Evolutionary conservation across 2,113 vertebrate species (phyloP).

Genomic region (Pycnonotus jocosus): DNA sequence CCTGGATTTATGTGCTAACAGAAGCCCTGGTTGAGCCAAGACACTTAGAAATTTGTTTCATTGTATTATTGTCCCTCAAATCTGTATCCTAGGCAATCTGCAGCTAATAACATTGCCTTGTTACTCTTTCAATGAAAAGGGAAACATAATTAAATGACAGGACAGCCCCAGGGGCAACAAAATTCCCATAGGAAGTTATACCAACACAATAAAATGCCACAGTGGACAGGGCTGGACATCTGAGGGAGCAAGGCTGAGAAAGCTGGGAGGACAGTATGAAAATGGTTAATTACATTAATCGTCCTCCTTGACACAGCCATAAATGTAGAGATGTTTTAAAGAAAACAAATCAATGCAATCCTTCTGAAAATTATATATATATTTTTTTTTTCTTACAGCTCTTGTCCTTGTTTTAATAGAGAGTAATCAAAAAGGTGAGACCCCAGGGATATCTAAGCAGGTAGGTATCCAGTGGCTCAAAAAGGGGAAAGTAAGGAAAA

Average conservation of each 20-base stretch:
- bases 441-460: neutral
- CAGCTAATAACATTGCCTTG: neutral
- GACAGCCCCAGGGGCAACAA: neutral
- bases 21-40: slow-evolving; percentile 49
- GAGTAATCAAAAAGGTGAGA: neutral
- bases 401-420: neutral
- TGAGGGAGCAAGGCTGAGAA: neutral
- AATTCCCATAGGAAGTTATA: neutral
- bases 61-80: neutral
- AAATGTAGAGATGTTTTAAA: neutral
- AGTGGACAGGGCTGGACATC: neutral
- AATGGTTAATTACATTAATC: neutral
- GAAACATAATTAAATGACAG: neutral
- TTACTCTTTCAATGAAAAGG: neutral
- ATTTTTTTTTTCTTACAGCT: neutral
- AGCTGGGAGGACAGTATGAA: neutral
- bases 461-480: neutral
- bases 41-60: neutral
- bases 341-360: neutral
- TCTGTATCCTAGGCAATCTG: neutral
- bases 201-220: neutral
- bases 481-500: neutral
- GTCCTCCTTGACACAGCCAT: neutral
- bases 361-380: neutral
- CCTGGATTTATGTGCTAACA: slow-evolving; percentile 6